phyloP scores from a whole-genome alignment of 2,113 vertebrate genomes.

The Chelonoidis abingdonii region DNA sequence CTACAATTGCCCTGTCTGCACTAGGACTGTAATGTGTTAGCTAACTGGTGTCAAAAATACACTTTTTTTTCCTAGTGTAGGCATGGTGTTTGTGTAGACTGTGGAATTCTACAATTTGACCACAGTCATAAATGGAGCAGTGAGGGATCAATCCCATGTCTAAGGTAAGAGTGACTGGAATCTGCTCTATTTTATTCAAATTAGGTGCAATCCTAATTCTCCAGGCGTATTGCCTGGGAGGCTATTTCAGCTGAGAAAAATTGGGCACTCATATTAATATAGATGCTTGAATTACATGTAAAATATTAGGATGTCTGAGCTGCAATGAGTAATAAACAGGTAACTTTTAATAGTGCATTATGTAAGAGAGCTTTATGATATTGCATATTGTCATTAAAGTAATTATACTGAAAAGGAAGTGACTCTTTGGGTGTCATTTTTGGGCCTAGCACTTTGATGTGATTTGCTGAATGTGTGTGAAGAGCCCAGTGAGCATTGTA shows the following conservation, averaged over 20 bases:
- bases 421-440: slow-evolving; percentile 29
- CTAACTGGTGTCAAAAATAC: background rate
- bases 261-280: background rate
- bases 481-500: background rate
- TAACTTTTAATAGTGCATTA: background rate
- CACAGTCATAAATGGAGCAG: background rate
- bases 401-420: slow-evolving; percentile 62
- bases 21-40: background rate
- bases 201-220: background rate
- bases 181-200: background rate
- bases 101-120: background rate
- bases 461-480: background rate
- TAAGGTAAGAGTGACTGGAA: background rate
- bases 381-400: slow-evolving; percentile 28
- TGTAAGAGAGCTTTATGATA: background rate
- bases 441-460: slow-evolving; percentile 1
- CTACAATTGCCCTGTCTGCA: background rate
- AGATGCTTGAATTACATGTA: background rate
- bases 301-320: background rate
- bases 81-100: background rate
- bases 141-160: background rate
- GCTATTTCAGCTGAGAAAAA: background rate
- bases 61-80: background rate
- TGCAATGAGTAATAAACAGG: slow-evolving; percentile 37
- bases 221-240: background rate